Percentiles rank a stretch among this genome's conserved stretches.
Evolutionary conservation across 2,888 invertebrate species (phyloP).

Genomic region (Imbricaverruca yamaguchii): DNA sequence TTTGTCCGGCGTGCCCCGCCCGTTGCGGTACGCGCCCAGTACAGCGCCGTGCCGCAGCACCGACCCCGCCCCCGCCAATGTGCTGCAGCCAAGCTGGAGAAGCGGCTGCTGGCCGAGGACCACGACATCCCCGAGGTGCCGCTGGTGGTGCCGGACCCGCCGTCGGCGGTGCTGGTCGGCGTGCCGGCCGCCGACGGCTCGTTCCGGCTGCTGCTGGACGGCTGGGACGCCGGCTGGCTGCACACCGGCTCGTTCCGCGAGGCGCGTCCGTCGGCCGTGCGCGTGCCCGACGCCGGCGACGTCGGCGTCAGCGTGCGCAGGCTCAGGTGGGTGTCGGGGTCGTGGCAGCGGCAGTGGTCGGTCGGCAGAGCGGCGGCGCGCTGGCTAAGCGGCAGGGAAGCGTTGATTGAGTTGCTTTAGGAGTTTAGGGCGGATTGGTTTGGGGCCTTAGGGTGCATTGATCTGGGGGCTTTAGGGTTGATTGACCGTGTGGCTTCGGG

Average conservation of each 20-base stretch:
- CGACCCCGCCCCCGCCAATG: no score
- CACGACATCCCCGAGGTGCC: neutral
- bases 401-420: neutral
- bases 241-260: neutral
- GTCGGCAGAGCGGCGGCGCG: neutral
- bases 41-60: no score
- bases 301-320: neutral
- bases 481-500: no score
- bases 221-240: conserved; percentile 22
- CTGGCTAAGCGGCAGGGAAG: no score
- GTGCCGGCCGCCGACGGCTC: neutral
- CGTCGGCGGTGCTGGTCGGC: conserved; percentile 17
- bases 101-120: conserved; percentile 5
- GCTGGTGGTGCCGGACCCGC: conserved; percentile 22
- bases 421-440: neutral
- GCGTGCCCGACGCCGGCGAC: neutral
- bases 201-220: conserved; percentile 10
- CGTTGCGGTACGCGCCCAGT: no score
- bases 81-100: neutral
- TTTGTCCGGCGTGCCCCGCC: no score
- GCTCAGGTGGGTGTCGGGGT: neutral
- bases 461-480: no score
- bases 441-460: no score
- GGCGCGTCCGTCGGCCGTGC: neutral
- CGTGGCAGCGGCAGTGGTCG: neutral